Evolutionary conservation across 2,113 vertebrate genomes (phyloP), one percentile per base, ranked within the genome.

Genomic region (Coturnix japonica): DNA sequence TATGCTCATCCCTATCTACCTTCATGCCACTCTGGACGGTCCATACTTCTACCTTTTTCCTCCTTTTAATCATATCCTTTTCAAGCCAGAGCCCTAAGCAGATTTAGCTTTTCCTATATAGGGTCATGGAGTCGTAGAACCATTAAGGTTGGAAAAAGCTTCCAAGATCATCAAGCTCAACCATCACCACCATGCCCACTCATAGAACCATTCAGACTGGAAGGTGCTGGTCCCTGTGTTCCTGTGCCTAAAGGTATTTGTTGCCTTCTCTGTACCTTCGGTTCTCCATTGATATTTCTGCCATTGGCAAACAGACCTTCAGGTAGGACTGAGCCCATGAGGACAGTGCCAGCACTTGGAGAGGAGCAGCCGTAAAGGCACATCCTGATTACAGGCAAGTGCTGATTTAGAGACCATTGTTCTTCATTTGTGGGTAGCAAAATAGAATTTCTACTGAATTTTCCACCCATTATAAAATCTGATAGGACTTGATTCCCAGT

Each of bases 301-400:
- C 82, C 35, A 2, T 5, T 31, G 37, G 30, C 20, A 56, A 4
- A 13, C 31, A 57, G 75, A 75, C 19, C 44, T 30, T 21, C 30
- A 46, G 0, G 1, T 31, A 14, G 70, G 43, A 64, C 13, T 3
- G 5, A 60, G 33, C 22, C 3, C 17, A 46, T 16, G 56, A n/a
- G 21, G 43, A 21, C 31, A 4, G 31, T 28, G 41, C 39, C 85
- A 76, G 23, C 0, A 0, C 25, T 81, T 41, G 60, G 46, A 91
- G 20, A 72, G 13, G 35, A 91, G 76, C 46, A 72, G 43, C 72
- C 26, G 0, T 35, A 84, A 51, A 78, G 35, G n/a, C n/a, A n/a
- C 44, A 21, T 78, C 30, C 65, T 81, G 43, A 65, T 66, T 56
- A 13, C 76, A 25, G 28, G 7, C n/a, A 66, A 66, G 25, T 31